These are phyloP conservation scores for Pachyrhynchus sulphureomaculatus DNA, from an alignment of 1,140 invertebrate species.

Conservation along the genomic window DNA sequence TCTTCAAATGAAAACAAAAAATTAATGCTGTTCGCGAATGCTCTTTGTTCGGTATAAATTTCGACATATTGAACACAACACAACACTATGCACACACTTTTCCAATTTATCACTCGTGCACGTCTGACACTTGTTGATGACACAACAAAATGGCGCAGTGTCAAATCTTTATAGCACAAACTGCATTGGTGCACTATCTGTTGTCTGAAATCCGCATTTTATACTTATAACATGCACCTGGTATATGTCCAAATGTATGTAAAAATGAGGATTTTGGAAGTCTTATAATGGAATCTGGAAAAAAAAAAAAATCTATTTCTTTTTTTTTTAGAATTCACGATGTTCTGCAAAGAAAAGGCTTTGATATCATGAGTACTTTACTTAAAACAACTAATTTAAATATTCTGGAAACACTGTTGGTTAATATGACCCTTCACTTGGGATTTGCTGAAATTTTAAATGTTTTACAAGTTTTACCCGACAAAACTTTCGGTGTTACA, in stretches of 20 bases:
- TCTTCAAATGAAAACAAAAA: no score
- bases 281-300: background rate
- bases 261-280: background rate
- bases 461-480: conserved; percentile 64
- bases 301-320: background rate
- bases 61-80: no score
- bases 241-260: background rate
- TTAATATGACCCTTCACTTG: background rate
- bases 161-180: no score
- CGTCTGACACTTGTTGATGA: no score
- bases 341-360: background rate
- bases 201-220: no score
- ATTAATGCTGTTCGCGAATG: no score
- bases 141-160: no score
- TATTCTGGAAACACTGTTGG: background rate
- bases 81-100: no score
- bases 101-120: no score
- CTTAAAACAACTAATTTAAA: background rate
- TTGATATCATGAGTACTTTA: conserved; percentile 1
- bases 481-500: conserved; percentile 67
- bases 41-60: no score
- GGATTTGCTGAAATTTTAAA: conserved; percentile 60
- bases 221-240: no score
- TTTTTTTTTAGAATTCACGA: conserved; percentile 11
- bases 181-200: no score